A percentile compares a stretch with the other conserved stretches of the same genome.
phyloP scores from a whole-genome alignment of 2,113 vertebrate species.

The Neomonachus schauinslandi region DNA sequence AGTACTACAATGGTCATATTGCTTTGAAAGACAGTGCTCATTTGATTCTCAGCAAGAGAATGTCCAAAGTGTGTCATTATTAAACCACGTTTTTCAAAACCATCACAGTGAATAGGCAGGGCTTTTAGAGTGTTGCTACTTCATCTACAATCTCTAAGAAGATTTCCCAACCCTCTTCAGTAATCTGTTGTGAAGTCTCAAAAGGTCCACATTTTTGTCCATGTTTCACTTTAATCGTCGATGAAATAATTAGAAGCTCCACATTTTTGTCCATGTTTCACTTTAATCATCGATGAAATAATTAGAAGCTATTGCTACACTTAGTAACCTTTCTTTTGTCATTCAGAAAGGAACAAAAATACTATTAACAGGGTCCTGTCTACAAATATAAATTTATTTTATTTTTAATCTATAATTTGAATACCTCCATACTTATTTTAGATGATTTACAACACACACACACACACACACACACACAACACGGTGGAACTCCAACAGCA shows the following conservation, averaged over 20 bases:
- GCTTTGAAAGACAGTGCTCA: neutral
- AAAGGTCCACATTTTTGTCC: rapidly evolving
- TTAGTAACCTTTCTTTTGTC: neutral
- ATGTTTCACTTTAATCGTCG: neutral
- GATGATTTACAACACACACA: neutral
- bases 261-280: neutral
- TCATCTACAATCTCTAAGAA: neutral
- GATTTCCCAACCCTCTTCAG: neutral
- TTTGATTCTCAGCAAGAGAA: neutral
- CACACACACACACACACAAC: neutral
- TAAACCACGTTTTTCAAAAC: neutral
- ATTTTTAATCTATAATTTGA: neutral
- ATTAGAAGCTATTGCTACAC: neutral
- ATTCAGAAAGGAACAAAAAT: neutral
- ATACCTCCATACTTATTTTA: neutral
- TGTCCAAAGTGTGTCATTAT: neutral
- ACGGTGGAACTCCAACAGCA: neutral
- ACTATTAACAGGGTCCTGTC: neutral
- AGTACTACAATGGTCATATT: too few relatives aligned
- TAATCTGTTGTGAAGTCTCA: neutral
- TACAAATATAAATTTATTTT: neutral
- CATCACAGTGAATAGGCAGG: neutral
- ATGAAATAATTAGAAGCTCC: neutral
- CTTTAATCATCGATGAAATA: neutral
- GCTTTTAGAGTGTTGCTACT: neutral